A percentile compares a stretch with the other conserved stretches of the same genome.
phyloP scores from a whole-genome alignment of 1,140 invertebrate species.

The Lordiphosa clarofinis region DNA sequence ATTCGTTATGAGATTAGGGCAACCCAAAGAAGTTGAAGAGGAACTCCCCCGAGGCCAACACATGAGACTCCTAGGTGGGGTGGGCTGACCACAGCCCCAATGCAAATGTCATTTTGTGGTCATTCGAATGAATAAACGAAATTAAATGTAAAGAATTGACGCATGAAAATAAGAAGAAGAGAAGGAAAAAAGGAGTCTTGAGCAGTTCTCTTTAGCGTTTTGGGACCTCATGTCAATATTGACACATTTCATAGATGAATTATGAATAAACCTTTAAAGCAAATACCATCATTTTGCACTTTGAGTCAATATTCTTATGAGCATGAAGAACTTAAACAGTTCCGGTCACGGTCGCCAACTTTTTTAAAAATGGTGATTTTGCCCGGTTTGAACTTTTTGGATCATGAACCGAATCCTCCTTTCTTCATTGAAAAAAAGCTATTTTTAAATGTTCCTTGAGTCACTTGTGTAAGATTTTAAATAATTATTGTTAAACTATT shows the following conservation, averaged over 20 bases:
- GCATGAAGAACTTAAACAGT: no score
- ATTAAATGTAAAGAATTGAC: slow-evolving; percentile 66
- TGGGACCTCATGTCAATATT: slow-evolving; percentile 40
- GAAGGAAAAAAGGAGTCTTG: slow-evolving; percentile 26
- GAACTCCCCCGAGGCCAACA: slow-evolving; percentile 34
- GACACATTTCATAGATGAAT: background rate
- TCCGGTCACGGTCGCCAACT: no score
- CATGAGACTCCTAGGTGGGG: slow-evolving; percentile 32
- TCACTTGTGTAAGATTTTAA: no score
- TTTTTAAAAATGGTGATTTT: no score
- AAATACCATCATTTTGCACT: no score
- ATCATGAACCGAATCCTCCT: no score
- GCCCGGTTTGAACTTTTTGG: no score
- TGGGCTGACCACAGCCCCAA: slow-evolving; percentile 35
- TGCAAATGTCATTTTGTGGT: slow-evolving; percentile 79
- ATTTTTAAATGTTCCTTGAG: no score
- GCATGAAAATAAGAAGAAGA: slow-evolving; percentile 30
- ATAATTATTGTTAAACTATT: no score
- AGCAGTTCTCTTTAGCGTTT: background rate
- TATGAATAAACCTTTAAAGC: background rate
- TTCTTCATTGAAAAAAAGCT: no score
- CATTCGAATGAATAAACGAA: slow-evolving; percentile 79
- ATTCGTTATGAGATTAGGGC: slow-evolving; percentile 68
- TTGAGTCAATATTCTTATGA: no score
- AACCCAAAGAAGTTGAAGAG: slow-evolving; percentile 1